Evolutionary conservation across 53 echinoderm and acorn worm species (phyloP).

Genomic region (Actinopyga echinites): DNA sequence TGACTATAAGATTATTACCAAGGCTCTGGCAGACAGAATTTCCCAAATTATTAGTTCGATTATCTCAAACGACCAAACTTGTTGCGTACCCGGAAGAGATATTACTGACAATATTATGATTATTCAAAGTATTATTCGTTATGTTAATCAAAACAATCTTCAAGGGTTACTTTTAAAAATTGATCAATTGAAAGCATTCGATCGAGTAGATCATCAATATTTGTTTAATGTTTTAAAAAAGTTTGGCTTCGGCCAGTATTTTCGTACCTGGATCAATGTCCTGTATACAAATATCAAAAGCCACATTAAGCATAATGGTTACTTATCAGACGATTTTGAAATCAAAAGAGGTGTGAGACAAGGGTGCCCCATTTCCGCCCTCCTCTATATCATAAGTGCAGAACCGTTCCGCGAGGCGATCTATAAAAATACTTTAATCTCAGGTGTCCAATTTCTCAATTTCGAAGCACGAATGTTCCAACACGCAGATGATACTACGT

Average conservation of each 20-base stretch:
- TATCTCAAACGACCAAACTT: slow-evolving; percentile 39
- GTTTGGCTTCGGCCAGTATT: background rate
- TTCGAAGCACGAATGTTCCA: background rate
- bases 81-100: slow-evolving; percentile 10
- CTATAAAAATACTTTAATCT: background rate
- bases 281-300: background rate
- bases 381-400: background rate
- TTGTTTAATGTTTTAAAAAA: background rate
- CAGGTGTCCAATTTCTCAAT: slow-evolving; percentile 1
- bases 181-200: slow-evolving; percentile 4
- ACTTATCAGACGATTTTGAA: background rate
- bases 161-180: background rate
- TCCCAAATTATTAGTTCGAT: slow-evolving; percentile 13
- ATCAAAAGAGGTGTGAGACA: background rate
- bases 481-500: too few species aligned
- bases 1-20: slow-evolving; percentile 55
- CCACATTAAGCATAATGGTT: background rate
- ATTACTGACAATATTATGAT: slow-evolving; percentile 19
- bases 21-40: slow-evolving; percentile 49
- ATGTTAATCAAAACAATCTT: slow-evolving; percentile 30
- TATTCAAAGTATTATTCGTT: slow-evolving; percentile 33
- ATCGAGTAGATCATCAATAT: background rate
- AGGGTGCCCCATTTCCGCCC: background rate
- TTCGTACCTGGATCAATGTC: background rate
- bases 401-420: slow-evolving; percentile 19